Evolutionary conservation across 2,888 invertebrate genomes (phyloP).

Genomic region (Cancer borealis): DNA sequence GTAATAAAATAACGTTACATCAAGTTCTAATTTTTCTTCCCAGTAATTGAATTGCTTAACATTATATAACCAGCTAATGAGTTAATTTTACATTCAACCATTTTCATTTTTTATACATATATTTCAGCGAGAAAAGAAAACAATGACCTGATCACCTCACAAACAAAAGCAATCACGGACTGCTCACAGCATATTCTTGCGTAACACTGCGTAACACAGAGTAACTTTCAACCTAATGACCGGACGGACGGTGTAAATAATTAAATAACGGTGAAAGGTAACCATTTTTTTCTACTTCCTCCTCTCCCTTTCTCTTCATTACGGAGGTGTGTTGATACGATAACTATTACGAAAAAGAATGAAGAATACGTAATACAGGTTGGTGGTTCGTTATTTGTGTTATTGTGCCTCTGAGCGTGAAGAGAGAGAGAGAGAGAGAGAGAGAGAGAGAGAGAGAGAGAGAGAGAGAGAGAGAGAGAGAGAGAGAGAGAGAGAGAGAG

Average conservation of each 20-base stretch:
- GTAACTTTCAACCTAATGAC: not conserved
- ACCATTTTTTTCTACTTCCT: not conserved
- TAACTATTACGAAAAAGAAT: not conserved
- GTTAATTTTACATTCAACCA: not conserved
- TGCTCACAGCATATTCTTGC: not conserved
- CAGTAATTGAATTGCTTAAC: not conserved
- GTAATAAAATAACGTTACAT: not conserved
- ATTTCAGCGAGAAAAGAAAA: not conserved
- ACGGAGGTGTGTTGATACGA: not conserved
- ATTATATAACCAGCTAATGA: not conserved
- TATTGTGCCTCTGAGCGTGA: not conserved
- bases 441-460: slow-evolving; percentile 32
- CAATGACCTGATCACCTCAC: not conserved
- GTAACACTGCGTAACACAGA: not conserved
- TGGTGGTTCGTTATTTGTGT: not conserved
- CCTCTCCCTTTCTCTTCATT: not conserved
- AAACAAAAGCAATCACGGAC: not conserved
- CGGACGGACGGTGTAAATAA: not conserved
- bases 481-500: slow-evolving; percentile 17
- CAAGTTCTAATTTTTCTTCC: not conserved
- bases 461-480: slow-evolving; percentile 23
- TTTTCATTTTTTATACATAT: not conserved
- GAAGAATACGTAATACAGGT: not conserved
- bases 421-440: slow-evolving; percentile 27
- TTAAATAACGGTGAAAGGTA: not conserved